Evolutionary conservation across 2,113 vertebrate species (phyloP).

Genomic region (Osmerus mordax): DNA sequence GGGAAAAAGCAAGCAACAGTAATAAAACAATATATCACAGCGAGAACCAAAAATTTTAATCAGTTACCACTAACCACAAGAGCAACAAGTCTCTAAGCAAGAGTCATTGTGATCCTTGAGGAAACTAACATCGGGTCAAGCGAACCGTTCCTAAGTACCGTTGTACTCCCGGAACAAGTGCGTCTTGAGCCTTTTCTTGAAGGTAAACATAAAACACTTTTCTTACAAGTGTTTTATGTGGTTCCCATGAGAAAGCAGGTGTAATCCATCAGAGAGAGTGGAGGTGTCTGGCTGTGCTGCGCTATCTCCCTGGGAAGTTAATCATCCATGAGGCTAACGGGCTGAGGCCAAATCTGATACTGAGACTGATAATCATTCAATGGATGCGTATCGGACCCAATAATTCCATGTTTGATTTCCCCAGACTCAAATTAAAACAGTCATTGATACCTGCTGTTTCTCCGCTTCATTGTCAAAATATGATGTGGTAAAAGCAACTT

Average conservation of each 20-base stretch:
- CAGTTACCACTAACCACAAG: too few species aligned
- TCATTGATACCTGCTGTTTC: constrained; percentile 1
- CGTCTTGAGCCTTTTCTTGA: too few species aligned
- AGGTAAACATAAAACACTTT: too few species aligned
- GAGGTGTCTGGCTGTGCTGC: constrained; percentile 34
- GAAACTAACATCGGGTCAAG: too few species aligned
- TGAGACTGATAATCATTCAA: constrained; percentile 36
- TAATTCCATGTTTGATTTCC: constrained; percentile 46
- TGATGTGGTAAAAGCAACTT: constrained; percentile 7
- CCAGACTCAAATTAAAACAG: constrained; percentile 33
- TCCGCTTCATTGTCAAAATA: constrained; percentile 5
- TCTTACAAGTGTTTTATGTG: constrained; percentile 27
- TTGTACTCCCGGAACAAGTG: too few species aligned
- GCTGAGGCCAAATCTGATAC: constrained; percentile 48
- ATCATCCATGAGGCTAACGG: constrained; percentile 64
- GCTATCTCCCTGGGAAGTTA: constrained; percentile 64
- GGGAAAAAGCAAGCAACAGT: too few species aligned
- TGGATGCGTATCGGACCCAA: constrained; percentile 53
- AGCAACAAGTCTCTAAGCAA: too few species aligned
- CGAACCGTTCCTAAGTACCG: too few species aligned
- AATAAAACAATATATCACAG: too few species aligned
- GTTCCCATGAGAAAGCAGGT: constrained; percentile 62
- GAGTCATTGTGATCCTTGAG: too few species aligned
- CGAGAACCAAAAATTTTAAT: too few species aligned
- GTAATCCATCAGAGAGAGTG: constrained; percentile 57